These are phyloP conservation scores for Epinotia brunnichana DNA, from an alignment of 2,888 invertebrate genomes.

Conservation along the genomic window DNA sequence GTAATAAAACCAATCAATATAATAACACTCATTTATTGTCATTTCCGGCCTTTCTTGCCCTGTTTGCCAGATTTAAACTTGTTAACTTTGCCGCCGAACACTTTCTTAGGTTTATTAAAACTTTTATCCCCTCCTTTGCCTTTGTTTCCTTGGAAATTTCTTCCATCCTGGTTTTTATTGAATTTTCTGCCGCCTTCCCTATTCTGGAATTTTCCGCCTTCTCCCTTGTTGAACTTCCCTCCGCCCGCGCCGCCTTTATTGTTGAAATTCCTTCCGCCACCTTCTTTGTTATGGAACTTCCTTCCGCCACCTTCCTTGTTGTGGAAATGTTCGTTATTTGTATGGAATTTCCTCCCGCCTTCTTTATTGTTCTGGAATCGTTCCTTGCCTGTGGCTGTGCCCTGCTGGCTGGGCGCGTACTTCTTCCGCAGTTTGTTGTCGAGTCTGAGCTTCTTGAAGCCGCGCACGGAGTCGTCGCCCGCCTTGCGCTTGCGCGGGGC, in stretches of 20 bases:
- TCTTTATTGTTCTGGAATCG: constrained; percentile 54
- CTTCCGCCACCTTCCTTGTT: constrained; percentile 48
- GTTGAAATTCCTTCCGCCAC: constrained; percentile 51
- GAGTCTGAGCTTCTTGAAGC: constrained; percentile 76
- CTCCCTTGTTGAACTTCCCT: constrained; percentile 49
- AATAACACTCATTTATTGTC: constrained; percentile 47
- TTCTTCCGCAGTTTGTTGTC: constrained; percentile 75
- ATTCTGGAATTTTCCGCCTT: constrained; percentile 52
- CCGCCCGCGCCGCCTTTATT: constrained; percentile 49
- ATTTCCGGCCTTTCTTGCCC: constrained; percentile 61
- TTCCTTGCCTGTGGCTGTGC: constrained; percentile 49
- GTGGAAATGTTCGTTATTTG: constrained; percentile 23
- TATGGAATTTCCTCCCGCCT: constrained; percentile 53
- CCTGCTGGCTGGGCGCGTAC: constrained; percentile 59
- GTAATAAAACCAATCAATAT: neutral
- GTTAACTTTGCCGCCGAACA: constrained; percentile 74
- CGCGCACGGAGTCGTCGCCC: constrained; percentile 67
- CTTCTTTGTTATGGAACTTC: constrained; percentile 22
- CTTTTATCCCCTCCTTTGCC: constrained; percentile 48
- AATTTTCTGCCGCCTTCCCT: constrained; percentile 45
- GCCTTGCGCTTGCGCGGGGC: constrained; percentile 68
- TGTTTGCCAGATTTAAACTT: constrained; percentile 63
- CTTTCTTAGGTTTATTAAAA: constrained; percentile 66
- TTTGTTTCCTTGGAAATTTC: constrained; percentile 52
- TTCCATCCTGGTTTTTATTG: constrained; percentile 48